Base-by-base conservation (phyloP, 92 coral and sea anemone species). In the Palythoa heliodiscus region DNA sequence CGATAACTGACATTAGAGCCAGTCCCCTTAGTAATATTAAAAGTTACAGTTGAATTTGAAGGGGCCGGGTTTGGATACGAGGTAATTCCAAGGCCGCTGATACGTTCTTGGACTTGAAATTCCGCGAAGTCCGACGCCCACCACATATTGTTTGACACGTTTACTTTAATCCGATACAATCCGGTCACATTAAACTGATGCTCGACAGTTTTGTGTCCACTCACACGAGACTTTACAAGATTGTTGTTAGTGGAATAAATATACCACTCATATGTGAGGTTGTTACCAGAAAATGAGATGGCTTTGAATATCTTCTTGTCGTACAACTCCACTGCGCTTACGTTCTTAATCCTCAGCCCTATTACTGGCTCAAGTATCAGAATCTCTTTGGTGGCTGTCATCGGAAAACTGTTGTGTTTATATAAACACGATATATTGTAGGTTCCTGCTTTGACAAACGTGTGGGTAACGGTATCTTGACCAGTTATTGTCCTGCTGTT, bases 21-120 rank as follows among this genome's bases (percentile, higher is more conserved):
- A 38, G 96, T 75, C 29, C 90, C 92, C 77, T 87, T 93, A 25
- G 91, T 83, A 61, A 96, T 71, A 70, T 91, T 84, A 70, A 96
- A 96, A 17, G 89, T 81, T 50, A 94, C 90, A 11, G 89, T 88
- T 47, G 90, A 55, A 70, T 93, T 92, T 3, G 98, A 86, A n/a
- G 88, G 92, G 63, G 95, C 98, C 40, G 98, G 98, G 86, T 92
- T 94, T 40, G 97, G 93, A 58, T 75, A 88, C 55, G 98, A 91
- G 81, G 57, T 90, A 70, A 96, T 83, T 0, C 88, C 81, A 23
- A 96, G 84, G 20, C 92, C 91, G 67, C 88, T 77, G 43, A 96
- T 89, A 63, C 85, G 87, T 69, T 68, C 89, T 70, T 94, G 97
- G 66, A 96, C 99, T 23, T 64, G 70, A 73, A 96, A 95, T 35